These are phyloP conservation scores for Raja brachyura DNA, from an alignment of 2,113 vertebrate genomes.

Conservation along the genomic window DNA sequence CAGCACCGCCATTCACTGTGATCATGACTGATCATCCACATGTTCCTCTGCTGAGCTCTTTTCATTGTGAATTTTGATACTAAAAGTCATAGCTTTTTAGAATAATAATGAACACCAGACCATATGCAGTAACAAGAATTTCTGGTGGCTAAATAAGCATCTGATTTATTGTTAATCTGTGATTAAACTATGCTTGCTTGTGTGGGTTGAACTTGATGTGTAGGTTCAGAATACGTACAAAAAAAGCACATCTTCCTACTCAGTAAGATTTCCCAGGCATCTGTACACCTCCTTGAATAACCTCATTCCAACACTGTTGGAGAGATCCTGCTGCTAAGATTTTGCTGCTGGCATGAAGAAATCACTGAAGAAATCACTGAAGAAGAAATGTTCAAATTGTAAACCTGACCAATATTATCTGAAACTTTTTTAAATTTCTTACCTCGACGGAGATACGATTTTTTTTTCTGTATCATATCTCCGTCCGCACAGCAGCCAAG, in stretches of 20 bases:
- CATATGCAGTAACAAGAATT: background rate
- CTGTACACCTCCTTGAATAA: background rate
- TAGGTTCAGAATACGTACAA: background rate
- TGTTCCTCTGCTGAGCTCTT: too few species aligned
- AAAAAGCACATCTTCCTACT: background rate
- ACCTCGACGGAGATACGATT: too few species aligned
- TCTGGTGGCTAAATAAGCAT: background rate
- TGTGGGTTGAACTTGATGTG: background rate
- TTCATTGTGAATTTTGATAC: too few species aligned
- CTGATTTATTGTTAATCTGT: too few species aligned
- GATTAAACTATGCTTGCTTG: background rate
- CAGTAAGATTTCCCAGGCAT: background rate
- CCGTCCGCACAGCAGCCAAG: too few species aligned
- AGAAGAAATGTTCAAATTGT: background rate
- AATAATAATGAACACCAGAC: background rate
- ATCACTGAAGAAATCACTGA: background rate
- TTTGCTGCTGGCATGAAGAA: background rate
- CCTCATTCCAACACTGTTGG: background rate
- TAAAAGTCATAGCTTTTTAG: background rate
- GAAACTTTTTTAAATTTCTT: too few species aligned
- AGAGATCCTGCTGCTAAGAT: background rate
- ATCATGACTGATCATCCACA: too few species aligned
- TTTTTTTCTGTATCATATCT: too few species aligned
- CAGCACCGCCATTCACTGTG: too few species aligned
- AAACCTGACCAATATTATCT: background rate